phyloP scores from a whole-genome alignment of 2,113 vertebrate genomes.

The Cinclus cinclus region DNA sequence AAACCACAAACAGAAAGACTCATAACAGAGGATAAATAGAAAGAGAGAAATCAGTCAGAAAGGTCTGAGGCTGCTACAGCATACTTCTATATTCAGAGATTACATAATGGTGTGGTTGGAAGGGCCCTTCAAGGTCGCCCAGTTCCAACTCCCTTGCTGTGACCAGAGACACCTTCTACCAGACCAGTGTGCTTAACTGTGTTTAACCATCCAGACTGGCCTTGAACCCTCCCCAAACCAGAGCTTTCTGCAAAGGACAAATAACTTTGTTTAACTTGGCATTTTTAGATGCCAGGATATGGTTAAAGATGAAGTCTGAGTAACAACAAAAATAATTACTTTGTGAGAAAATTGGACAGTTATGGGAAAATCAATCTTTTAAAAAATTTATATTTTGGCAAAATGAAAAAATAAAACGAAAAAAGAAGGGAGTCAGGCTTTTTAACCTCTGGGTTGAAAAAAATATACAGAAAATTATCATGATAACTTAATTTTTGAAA shows the following conservation, averaged over 20 bases:
- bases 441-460: not conserved
- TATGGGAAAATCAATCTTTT: not conserved
- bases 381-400: not conserved
- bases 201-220: not conserved
- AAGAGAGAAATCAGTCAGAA: not conserved
- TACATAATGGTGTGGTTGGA: not conserved
- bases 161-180: not conserved
- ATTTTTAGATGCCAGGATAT: not conserved
- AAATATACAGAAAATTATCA: not conserved
- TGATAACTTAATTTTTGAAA: not conserved
- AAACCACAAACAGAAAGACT: not conserved
- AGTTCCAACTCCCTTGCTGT: not conserved
- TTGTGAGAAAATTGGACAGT: not conserved
- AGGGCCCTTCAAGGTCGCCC: not conserved
- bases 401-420: not conserved
- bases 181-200: not conserved
- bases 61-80: not conserved
- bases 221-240: not conserved
- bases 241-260: not conserved
- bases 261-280: not conserved
- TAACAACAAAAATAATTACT: not conserved
- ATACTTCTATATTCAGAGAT: not conserved
- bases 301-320: not conserved
- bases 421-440: rapidly evolving
- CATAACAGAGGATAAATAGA: not conserved